Evolutionary conservation across 30 jellyfish, hydroid and myxozoan genomes (phyloP).

Genomic region (Hydractinia echinata): DNA sequence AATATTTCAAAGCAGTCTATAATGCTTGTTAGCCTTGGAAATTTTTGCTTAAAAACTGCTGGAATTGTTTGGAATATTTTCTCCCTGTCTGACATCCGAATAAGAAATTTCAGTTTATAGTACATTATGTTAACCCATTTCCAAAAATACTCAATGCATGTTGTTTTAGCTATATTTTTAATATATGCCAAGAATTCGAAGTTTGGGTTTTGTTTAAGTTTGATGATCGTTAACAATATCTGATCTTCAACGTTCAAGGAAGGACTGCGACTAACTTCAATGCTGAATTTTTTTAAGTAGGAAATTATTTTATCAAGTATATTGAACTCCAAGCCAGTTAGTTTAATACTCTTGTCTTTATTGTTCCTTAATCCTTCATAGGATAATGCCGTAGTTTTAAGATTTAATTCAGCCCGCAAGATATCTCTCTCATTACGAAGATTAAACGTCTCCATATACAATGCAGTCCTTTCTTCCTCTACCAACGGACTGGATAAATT

Average conservation of each 20-base stretch:
- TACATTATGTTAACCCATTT: slow-evolving; percentile 28
- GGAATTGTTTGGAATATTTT: slow-evolving; percentile 25
- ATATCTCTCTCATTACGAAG: no score
- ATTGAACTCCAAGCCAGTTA: background rate
- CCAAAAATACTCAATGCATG: slow-evolving; percentile 22
- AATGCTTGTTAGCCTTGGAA: slow-evolving; percentile 50
- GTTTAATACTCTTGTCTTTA: no score
- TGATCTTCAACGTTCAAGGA: slow-evolving; percentile 12
- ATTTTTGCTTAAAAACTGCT: slow-evolving; percentile 31
- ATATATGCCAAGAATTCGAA: slow-evolving; percentile 26
- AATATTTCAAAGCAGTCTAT: slow-evolving; percentile 56
- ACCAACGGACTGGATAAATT: no score
- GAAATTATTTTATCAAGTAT: background rate
- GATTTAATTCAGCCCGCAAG: no score
- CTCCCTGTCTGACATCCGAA: slow-evolving; percentile 46
- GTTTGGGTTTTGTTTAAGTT: background rate
- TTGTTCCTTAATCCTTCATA: no score
- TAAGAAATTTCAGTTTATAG: slow-evolving; percentile 28
- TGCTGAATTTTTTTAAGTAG: background rate
- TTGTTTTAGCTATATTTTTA: background rate
- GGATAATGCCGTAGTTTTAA: no score
- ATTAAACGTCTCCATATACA: no score
- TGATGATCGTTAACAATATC: slow-evolving; percentile 5
- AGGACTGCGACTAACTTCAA: background rate
- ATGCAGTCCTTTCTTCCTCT: no score